Conservation (phyloP, 1,140 invertebrate genomes). For the Plutomurus gul region DNA sequence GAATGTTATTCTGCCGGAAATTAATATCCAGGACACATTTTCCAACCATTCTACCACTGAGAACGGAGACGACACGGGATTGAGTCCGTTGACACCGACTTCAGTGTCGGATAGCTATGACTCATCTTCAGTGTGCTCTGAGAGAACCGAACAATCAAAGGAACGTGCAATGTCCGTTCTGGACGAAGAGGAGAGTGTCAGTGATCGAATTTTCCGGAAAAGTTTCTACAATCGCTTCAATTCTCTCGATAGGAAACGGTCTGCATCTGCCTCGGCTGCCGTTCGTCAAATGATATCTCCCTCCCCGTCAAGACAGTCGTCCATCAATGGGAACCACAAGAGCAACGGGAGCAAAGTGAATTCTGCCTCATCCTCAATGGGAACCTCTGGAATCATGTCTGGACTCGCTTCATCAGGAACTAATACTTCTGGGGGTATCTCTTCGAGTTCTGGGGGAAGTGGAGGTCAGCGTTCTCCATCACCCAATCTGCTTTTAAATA, state of each 20-base stretch:
- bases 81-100: constrained; percentile 33
- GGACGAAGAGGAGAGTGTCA: constrained; percentile 72
- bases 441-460: neutral
- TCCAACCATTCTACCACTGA: neutral
- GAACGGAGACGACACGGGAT: neutral
- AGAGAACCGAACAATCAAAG: constrained; percentile 57
- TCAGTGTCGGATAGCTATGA: constrained; percentile 62
- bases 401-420: neutral
- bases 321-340: neutral
- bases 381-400: neutral
- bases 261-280: constrained; percentile 15
- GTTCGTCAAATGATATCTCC: neutral
- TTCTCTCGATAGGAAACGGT: constrained; percentile 40
- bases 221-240: constrained; percentile 88
- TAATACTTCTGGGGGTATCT: neutral
- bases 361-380: neutral
- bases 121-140: constrained; percentile 71
- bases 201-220: constrained; percentile 81
- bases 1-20: neutral
- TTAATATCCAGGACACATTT: neutral
- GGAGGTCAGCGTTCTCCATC: neutral
- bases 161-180: constrained; percentile 19
- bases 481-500: constrained; percentile 28
- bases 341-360: neutral
- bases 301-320: neutral